Conservation (phyloP, 2,113 vertebrate genomes). For the Scalopus aquaticus region DNA sequence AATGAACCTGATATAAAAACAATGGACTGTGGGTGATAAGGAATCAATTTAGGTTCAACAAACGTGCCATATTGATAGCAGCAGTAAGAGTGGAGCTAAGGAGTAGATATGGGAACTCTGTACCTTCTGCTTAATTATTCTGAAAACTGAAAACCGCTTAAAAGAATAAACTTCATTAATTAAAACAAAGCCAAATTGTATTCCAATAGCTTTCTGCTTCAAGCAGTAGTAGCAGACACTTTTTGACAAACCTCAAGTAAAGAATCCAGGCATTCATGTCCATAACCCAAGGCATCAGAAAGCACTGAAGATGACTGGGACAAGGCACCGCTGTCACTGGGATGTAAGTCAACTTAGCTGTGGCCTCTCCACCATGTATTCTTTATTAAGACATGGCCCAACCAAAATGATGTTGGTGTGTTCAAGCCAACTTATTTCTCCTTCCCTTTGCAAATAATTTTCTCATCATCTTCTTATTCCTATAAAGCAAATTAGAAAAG, state of each 20-base stretch:
- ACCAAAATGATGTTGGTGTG: not conserved
- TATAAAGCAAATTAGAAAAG: conserved; percentile 49
- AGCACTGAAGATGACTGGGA: not conserved
- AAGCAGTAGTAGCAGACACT: not conserved
- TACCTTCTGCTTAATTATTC: not conserved
- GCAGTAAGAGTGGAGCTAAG: not conserved
- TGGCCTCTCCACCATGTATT: not conserved
- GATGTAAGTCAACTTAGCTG: not conserved
- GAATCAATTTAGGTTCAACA: not conserved
- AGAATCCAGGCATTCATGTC: not conserved
- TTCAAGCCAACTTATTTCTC: not conserved
- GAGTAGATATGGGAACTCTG: not conserved
- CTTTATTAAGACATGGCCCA: not conserved
- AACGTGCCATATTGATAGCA: not conserved
- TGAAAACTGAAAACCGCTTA: not conserved
- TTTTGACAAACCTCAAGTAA: not conserved
- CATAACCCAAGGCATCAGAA: not conserved
- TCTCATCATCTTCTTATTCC: conserved; percentile 71
- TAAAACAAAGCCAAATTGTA: conserved; percentile 1
- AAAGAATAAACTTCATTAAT: not conserved
- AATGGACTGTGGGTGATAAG: not conserved
- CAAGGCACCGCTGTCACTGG: accelerated
- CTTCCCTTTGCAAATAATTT: not conserved
- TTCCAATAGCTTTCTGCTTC: not conserved
- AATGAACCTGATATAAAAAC: not conserved